Evolutionary conservation across 2,797 vertebrate genomes (phyloP), one percentile per base, ranked within the genome.

Genomic region (Sebastes iracundus): DNA sequence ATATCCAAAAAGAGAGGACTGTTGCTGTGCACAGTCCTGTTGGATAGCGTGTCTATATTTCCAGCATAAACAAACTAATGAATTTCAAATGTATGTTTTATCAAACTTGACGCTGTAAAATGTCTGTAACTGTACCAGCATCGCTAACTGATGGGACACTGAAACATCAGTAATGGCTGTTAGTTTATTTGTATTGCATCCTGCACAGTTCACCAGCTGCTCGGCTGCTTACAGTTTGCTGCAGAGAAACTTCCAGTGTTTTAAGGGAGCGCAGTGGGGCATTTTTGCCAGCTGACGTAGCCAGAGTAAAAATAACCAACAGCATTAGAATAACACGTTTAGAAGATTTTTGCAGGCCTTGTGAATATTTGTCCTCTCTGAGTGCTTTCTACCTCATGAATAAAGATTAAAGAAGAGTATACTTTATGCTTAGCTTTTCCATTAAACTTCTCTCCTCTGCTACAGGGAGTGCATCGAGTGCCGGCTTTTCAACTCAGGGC

Each of bases 401-500:
- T 67, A 46, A 67, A 62, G 27, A 66, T 23, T 4, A 63, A 6
- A 25, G 35, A 18, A 28, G 49, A 69, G 6, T 4, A 0, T 3
- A 20, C 2, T 60, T 64, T 61, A 38, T 65, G 10, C 23, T 58
- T 13, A 1, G 2, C 22, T 58, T 56, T 60, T 72, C 53, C 28
- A 12, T 10, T 59, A n/a, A 77, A 64, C 33, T 32, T n/a, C 13
- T 67, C 53, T 49, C 1, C 72, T 76, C 76, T 62, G 63, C 38
- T 88, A 59, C 90, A 99, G 98, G 94, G 98, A 99, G 42, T 99
- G 98, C 33, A 97, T 99, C 0, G 98, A 99, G 82, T 99, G 98
- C 90, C 93, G 96, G 52, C 95, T 99, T 55, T 97, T 97, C 93
- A 96, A 96, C 94, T 96, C 96, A 0, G 97, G 97, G 42, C 96